Conservation (phyloP, 2,888 invertebrate genomes). For the Steinernema hermaphroditum region DNA sequence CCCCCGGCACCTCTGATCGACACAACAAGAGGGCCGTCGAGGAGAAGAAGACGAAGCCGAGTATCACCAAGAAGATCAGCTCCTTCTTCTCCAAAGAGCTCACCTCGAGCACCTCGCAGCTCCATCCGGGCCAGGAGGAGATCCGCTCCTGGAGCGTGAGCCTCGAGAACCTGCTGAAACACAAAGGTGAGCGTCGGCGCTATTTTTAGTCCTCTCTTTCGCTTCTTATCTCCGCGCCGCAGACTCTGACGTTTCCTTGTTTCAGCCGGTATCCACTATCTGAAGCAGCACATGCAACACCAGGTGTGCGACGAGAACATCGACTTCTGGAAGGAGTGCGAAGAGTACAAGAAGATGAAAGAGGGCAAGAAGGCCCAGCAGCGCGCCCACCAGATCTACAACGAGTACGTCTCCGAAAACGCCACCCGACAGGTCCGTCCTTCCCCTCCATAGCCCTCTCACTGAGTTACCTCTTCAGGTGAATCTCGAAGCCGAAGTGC, state of each 20-base stretch:
- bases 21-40: conserved; percentile 38
- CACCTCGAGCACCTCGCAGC: conserved; percentile 50
- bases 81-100: conserved; percentile 36
- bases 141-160: conserved; percentile 57
- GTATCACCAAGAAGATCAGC: conserved; percentile 40
- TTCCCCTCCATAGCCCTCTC: too few relatives aligned
- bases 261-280: conserved; percentile 50
- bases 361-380: conserved; percentile 46
- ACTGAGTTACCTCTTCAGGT: conserved; percentile 52
- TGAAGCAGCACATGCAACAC: conserved; percentile 38
- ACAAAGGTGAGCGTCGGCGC: conserved; percentile 54
- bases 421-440: conserved; percentile 55
- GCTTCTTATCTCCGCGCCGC: conserved; percentile 13
- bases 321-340: conserved; percentile 61
- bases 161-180: conserved; percentile 56
- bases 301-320: conserved; percentile 62
- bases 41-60: conserved; percentile 31
- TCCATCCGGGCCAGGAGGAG: conserved; percentile 59
- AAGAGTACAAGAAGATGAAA: conserved; percentile 65
- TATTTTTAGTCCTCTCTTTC: neutral
- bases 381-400: conserved; percentile 58
- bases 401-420: conserved; percentile 52
- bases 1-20: conserved; percentile 47
- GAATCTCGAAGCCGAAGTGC: conserved; percentile 61
- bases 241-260: neutral